Percentiles rank a stretch among this genome's conserved stretches.
These are phyloP conservation scores for Brachionus rotundiformis DNA, from an alignment of 1,140 invertebrate genomes.

Conservation along the genomic window DNA sequence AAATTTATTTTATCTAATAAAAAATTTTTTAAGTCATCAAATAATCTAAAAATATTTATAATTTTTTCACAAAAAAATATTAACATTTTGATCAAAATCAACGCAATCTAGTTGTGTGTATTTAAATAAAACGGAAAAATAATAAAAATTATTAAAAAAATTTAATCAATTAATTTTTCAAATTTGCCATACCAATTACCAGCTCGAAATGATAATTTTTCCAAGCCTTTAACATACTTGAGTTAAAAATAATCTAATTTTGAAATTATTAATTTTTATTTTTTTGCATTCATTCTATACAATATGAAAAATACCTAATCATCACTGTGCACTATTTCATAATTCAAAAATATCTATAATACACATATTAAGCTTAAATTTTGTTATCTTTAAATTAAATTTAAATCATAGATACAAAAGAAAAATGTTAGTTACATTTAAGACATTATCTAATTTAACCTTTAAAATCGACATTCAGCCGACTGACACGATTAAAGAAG, in stretches of 20 bases:
- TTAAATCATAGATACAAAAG: conserved; percentile 12
- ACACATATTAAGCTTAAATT: conserved; percentile 44
- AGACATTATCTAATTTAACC: conserved; percentile 46
- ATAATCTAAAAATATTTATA: too few species aligned
- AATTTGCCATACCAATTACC: too few species aligned
- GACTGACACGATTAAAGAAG: conserved; percentile 50
- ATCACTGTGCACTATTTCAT: conserved; percentile 39
- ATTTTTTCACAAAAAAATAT: too few species aligned
- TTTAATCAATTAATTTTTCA: too few species aligned
- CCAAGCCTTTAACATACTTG: neutral
- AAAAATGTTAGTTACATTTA: conserved; percentile 51
- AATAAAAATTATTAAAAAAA: too few species aligned
- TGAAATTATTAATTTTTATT: conserved; percentile 17
- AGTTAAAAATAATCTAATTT: conserved; percentile 22
- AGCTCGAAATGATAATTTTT: neutral
- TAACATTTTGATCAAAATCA: too few species aligned
- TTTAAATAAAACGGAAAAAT: too few species aligned
- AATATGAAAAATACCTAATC: conserved; percentile 42
- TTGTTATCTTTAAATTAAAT: conserved; percentile 26
- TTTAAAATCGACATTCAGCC: conserved; percentile 48
- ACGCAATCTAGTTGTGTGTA: too few species aligned
- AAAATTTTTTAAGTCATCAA: too few species aligned
- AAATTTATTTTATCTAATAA: too few species aligned
- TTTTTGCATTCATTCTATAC: conserved; percentile 18
- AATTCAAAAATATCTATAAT: conserved; percentile 12